These are phyloP conservation scores for Blomia tropicalis DNA, from an alignment of 2,888 invertebrate genomes.

Conservation along the genomic window DNA sequence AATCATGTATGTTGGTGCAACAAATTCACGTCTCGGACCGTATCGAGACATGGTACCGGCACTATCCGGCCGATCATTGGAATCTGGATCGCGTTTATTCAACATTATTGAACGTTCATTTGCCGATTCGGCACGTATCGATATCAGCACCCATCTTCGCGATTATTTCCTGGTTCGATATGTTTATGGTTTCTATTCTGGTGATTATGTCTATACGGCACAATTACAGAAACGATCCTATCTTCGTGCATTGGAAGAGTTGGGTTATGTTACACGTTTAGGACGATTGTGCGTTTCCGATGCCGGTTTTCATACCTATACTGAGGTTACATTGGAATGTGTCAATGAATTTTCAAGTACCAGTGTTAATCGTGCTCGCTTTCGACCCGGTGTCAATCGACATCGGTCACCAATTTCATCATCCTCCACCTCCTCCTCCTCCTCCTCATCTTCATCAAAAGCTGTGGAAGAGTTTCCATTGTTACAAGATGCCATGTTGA, in stretches of 20 bases:
- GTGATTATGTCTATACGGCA: constrained; percentile 87
- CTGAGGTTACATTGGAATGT: constrained; percentile 85
- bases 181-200: constrained; percentile 86
- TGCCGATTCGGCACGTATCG: constrained; percentile 30
- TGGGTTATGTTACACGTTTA: constrained; percentile 72
- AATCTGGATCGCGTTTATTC: constrained; percentile 35
- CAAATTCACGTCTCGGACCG: constrained; percentile 80
- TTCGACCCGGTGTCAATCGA: neutral
- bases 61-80: constrained; percentile 64
- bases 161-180: constrained; percentile 89
- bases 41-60: constrained; percentile 83
- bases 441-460: neutral
- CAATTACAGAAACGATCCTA: constrained; percentile 85
- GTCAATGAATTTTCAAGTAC: constrained; percentile 37
- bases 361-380: neutral
- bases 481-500: constrained; percentile 81
- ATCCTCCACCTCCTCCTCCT: constrained; percentile 11
- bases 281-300: constrained; percentile 87
- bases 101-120: constrained; percentile 30
- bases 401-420: neutral
- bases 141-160: constrained; percentile 41
- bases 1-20: constrained; percentile 78
- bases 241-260: constrained; percentile 68
- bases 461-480: constrained; percentile 54
- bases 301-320: constrained; percentile 87